phyloP scores from a whole-genome alignment of 2,888 invertebrate species.

The Muschampia plurimacula region DNA sequence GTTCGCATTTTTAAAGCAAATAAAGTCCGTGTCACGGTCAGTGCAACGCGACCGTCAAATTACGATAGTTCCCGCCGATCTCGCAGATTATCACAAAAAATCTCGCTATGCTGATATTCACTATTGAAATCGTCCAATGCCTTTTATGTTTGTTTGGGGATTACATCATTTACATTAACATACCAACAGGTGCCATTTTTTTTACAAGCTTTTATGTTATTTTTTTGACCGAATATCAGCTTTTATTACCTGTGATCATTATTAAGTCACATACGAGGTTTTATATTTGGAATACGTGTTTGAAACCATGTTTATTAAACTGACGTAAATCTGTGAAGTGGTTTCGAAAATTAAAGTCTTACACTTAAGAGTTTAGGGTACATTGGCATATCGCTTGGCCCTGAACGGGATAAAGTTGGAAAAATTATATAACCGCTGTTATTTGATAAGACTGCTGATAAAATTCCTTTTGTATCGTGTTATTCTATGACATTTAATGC shows the following conservation, averaged over 20 bases:
- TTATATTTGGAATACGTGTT: not conserved
- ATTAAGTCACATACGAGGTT: constrained; percentile 4
- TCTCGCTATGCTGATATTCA: constrained; percentile 1
- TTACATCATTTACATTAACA: constrained; percentile 41
- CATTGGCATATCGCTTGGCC: constrained; percentile 20
- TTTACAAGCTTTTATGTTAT: not conserved
- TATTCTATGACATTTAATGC: constrained; percentile 9
- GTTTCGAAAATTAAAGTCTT: constrained; percentile 11
- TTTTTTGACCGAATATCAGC: not conserved
- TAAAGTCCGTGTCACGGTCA: constrained; percentile 37
- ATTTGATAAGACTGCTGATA: constrained; percentile 22
- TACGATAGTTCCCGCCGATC: constrained; percentile 27
- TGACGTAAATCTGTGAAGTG: constrained; percentile 7
- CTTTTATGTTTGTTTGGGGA: constrained; percentile 36
- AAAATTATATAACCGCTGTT: constrained; percentile 11
- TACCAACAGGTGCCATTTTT: constrained; percentile 29
- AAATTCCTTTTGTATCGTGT: constrained; percentile 14
- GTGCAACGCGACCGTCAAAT: constrained; percentile 24
- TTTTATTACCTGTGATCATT: constrained; percentile 17
- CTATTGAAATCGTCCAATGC: constrained; percentile 36
- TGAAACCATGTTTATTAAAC: constrained; percentile 14
- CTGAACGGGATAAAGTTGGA: constrained; percentile 19
- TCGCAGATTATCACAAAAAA: constrained; percentile 36
- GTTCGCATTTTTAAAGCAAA: constrained; percentile 29
- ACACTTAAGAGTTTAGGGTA: constrained; percentile 19